Percentiles rank a stretch among this genome's conserved stretches.
phyloP scores from a whole-genome alignment of 1,140 invertebrate species.

The Drosophila sechellia region DNA sequence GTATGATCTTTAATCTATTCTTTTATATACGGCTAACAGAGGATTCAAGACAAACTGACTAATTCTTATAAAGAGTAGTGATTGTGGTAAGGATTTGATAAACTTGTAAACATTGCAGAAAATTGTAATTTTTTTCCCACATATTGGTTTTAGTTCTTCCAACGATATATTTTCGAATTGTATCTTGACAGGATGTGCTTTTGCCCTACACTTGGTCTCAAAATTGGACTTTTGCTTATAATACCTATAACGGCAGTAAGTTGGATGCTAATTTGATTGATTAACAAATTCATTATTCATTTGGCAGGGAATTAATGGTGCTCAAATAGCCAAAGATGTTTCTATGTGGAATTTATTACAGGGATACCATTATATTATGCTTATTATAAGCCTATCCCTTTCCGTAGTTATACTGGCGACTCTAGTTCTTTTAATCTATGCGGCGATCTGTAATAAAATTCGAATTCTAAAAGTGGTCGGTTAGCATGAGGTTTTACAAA shows the following conservation, averaged over 20 bases:
- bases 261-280: neutral
- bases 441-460: neutral
- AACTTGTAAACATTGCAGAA: no score
- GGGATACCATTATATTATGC: neutral
- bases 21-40: neutral
- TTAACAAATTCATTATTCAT: no score
- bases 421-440: neutral
- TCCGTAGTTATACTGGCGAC: neutral
- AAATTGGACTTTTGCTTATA: neutral
- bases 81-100: neutral
- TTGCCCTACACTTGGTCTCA: slow-evolving; percentile 3
- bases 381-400: neutral
- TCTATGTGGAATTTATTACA: neutral
- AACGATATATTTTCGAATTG: neutral
- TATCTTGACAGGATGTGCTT: neutral
- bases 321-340: neutral
- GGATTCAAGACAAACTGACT: neutral
- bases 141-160: no score
- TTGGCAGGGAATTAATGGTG: neutral
- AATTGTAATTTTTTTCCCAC: no score
- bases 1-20: neutral
- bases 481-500: neutral
- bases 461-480: neutral
- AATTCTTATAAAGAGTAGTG: neutral
- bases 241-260: slow-evolving; percentile 4